Base-by-base conservation (phyloP, 2,888 invertebrate genomes). In the Argyresthia goedartella region DNA sequence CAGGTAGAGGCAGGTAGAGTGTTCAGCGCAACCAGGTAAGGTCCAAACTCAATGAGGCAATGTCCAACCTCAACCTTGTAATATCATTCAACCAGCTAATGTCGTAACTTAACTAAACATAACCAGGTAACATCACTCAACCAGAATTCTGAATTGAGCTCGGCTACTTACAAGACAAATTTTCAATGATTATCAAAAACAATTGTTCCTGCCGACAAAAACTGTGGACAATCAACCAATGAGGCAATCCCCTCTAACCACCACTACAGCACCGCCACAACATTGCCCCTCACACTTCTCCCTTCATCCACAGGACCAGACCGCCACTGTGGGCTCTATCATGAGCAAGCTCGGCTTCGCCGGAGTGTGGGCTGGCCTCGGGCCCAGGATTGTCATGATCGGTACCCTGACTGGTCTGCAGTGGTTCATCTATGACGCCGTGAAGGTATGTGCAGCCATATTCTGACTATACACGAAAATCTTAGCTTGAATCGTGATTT, bases 371-470 rank as follows among this genome's bases (percentile, higher is more conserved):
- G 93, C 94, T 84, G 97, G 97, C 56, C 89, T 97, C 49, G 90
- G 89, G 47, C 95, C 97, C 56, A 94, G 97, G 88, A 98, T 98
- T 67, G 89, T 98, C 64, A 98, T 98, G 97, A 97, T 98, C 66
- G 98, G 97, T 89, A 98, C 97, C 9, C 89, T 98, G 64, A 98
- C 97, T 35, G 97, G 95, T 8, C 90, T 95, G 57, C 97, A 98
- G 76, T 98, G 97, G 97, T 97, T 97, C 89, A 97, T 97, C 85
- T 97, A 97, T 65, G 97, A 98, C 70, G 95, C 94, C n/a, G 96
- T 97, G 58, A 97, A 97, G 88, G 95, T 95, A 57, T 42, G 45
- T n/a, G 11, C 8, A 7, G 3, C 39, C 39, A 39, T 10, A 36
- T 3, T 39, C n/a, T n/a, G 10, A 39, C 39, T 11, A n/a, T 39